These are phyloP conservation scores for Sinohyriopsis cumingii DNA, from an alignment of 2,888 invertebrate species.

Conservation along the genomic window DNA sequence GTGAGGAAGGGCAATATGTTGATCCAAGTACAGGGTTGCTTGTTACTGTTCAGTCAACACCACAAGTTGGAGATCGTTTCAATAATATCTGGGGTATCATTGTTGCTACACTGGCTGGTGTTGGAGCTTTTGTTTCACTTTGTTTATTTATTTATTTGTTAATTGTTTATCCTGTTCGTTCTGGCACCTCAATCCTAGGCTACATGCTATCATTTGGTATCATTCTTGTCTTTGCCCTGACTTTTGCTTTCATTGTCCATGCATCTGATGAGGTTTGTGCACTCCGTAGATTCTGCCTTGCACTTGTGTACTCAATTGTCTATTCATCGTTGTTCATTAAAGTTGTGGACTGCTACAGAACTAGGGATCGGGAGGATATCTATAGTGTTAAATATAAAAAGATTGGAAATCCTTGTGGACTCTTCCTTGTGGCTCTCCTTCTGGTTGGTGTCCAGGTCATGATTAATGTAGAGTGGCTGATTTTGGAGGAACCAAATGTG, in stretches of 20 bases:
- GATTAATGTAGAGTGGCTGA: constrained; percentile 72
- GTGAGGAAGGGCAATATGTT: constrained; percentile 57
- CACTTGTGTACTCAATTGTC: constrained; percentile 71
- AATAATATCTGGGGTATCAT: constrained; percentile 70
- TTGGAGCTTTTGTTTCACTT: constrained; percentile 70
- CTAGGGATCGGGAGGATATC: constrained; percentile 56
- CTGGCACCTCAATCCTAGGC: constrained; percentile 71
- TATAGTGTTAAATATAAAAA: constrained; percentile 58
- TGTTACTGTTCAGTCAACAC: constrained; percentile 44
- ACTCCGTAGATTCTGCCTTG: constrained; percentile 72
- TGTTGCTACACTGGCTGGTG: constrained; percentile 64
- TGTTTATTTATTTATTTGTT: constrained; percentile 71
- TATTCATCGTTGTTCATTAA: constrained; percentile 73
- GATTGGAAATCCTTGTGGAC: constrained; percentile 68
- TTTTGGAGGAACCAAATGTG: constrained; percentile 66
- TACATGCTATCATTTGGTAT: constrained; percentile 72
- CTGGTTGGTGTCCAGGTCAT: constrained; percentile 71
- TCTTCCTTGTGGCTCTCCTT: constrained; percentile 67
- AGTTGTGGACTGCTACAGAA: constrained; percentile 71
- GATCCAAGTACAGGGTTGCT: constrained; percentile 51
- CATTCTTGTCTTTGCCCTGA: constrained; percentile 70
- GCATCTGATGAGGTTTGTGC: constrained; percentile 70
- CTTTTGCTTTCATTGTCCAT: constrained; percentile 72
- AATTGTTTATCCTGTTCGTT: constrained; percentile 69
- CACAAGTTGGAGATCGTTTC: constrained; percentile 53